phyloP scores from a whole-genome alignment of 2,113 vertebrate genomes.

The human (Homo sapiens) region GRCh38 chr11:92121001-92121500 shows the following conservation, averaged over 20 bases:
- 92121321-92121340: background rate
- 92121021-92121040: background rate
- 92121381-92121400: background rate
- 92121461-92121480: background rate
- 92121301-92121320: background rate
- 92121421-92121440: background rate
- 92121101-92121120: background rate
- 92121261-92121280: background rate
- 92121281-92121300: background rate
- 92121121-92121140: background rate
- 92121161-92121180: background rate
- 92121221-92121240: background rate
- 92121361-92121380: background rate
- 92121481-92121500: background rate
- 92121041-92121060: background rate
- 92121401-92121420: background rate
- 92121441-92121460: background rate
- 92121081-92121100: background rate
- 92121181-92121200: background rate
- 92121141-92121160: background rate
- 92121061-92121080: background rate
- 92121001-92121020: background rate
- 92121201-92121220: background rate
- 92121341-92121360: background rate
- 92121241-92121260: background rate